phyloP scores from a whole-genome alignment of 2,113 vertebrate genomes.

The Thomomys bottae region DNA sequence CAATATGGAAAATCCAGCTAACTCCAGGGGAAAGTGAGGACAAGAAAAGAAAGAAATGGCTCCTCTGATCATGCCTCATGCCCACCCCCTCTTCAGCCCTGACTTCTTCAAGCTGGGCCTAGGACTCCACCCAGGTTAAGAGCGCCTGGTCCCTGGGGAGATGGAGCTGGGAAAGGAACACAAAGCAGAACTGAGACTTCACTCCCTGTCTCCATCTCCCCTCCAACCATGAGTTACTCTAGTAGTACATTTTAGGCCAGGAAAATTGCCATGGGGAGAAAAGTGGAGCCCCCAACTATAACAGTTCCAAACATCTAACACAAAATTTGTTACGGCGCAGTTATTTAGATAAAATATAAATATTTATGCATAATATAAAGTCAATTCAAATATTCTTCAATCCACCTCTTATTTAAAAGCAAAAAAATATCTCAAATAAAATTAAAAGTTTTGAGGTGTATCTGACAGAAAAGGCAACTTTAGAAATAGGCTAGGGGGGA shows the following conservation, averaged over 20 bases:
- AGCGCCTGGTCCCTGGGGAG: constrained; percentile 75
- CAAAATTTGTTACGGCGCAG: constrained; percentile 82
- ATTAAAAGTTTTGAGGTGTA: constrained; percentile 83
- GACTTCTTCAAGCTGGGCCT: constrained; percentile 41
- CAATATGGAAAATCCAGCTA: constrained; percentile 67
- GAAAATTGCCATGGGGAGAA: constrained; percentile 60
- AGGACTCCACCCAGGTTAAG: constrained; percentile 38
- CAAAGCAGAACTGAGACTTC: not conserved
- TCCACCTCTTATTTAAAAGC: constrained; percentile 84
- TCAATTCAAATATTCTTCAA: constrained; percentile 86
- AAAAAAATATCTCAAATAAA: constrained; percentile 83
- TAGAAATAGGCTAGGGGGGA: constrained; percentile 71
- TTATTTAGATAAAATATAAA: constrained; percentile 88
- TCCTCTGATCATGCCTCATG: constrained; percentile 44
- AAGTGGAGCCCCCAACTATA: constrained; percentile 56
- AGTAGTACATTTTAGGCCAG: constrained; percentile 60
- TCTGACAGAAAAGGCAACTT: constrained; percentile 86
- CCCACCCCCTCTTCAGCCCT: not conserved
- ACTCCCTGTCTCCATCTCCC: constrained; percentile 44
- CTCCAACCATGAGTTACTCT: constrained; percentile 50
- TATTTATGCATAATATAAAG: constrained; percentile 88
- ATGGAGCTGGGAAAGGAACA: constrained; percentile 62
- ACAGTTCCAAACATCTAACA: constrained; percentile 78
- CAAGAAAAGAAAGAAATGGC: constrained; percentile 65
- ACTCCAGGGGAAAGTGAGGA: constrained; percentile 67